Base-by-base conservation (phyloP, 2,888 invertebrate genomes). In the Boloria euphrosyne region DNA sequence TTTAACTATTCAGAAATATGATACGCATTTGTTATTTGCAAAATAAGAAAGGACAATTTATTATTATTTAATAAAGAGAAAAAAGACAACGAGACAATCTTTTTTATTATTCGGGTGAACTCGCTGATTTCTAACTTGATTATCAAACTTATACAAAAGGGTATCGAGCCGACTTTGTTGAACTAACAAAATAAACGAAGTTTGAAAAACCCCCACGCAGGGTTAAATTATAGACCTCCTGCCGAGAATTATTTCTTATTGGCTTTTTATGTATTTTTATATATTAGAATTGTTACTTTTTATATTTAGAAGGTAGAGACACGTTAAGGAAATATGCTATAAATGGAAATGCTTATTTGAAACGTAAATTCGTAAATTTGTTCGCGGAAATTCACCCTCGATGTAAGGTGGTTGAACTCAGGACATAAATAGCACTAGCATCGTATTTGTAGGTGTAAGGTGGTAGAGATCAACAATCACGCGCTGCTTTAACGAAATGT, bases 381-480 rank as follows among this genome's bases (percentile, higher is more conserved):
- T 70, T 71, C 80, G 83, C 82, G 83, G 83, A 85, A 86, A 84
- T 79, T 79, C 78, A 80, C 77, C 76, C 75, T 78, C 76, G 73
- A 75, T 74, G 75, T 71, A 82, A 82, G 89, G 89, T 89, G 78
- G 84, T 78, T 88, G 89, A 90, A 90, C 90, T 80, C 80, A 57
- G 78, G 77, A 82, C 84, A 78, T 77, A 89, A 90, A 90, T 90
- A 90, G 82, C 81, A 75, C 75, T 71, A 79, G 75, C 80, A 80
- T 80, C 76, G 78, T 74, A 77, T 82, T 57, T 46, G 57, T 46
- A 57, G n/a, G 4, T 57, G 78, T 71, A 69, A 70, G 67, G 61
- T 71, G 65, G 66, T 65, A 47, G 55, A 66, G 60, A 71, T 70
- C 60, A 60, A 66, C 62, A 69, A 63, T 63, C 65, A 38, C 58